Percentiles rank a stretch among this genome's conserved stretches.
Conservation (phyloP, 2,113 vertebrate species). For the Rhea pennata region DNA sequence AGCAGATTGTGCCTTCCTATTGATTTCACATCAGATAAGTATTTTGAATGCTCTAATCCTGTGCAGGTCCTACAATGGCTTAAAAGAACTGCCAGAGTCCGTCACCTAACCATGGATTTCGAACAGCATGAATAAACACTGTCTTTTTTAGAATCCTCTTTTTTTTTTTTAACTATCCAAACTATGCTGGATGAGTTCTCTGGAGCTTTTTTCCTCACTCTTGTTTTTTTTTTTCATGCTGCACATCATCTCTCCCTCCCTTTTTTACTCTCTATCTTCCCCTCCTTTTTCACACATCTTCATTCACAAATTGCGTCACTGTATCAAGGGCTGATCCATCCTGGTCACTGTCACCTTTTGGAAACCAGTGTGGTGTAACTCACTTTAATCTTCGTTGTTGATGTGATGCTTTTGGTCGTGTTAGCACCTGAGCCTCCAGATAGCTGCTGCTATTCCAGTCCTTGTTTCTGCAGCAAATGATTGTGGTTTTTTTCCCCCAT, state of each 20-base stretch:
- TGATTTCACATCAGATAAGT: not conserved
- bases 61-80: not conserved
- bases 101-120: not conserved
- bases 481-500: not conserved
- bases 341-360: not conserved
- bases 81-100: not conserved
- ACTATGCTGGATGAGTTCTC: not conserved
- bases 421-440: not conserved
- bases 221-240: not conserved
- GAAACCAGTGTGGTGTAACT: not conserved
- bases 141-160: not conserved
- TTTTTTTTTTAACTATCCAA: not conserved
- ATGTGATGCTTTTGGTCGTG: fast-evolving
- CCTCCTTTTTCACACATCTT: not conserved
- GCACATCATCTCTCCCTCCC: not conserved
- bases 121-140: not conserved
- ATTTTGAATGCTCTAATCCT: not conserved
- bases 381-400: not conserved
- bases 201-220: not conserved
- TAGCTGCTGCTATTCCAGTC: not conserved
- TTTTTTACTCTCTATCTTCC: not conserved
- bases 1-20: not conserved
- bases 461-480: not conserved
- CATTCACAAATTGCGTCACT: not conserved
- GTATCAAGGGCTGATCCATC: not conserved